Conservation (phyloP, 2,888 invertebrate genomes). For the Eumerus sabulonum region DNA sequence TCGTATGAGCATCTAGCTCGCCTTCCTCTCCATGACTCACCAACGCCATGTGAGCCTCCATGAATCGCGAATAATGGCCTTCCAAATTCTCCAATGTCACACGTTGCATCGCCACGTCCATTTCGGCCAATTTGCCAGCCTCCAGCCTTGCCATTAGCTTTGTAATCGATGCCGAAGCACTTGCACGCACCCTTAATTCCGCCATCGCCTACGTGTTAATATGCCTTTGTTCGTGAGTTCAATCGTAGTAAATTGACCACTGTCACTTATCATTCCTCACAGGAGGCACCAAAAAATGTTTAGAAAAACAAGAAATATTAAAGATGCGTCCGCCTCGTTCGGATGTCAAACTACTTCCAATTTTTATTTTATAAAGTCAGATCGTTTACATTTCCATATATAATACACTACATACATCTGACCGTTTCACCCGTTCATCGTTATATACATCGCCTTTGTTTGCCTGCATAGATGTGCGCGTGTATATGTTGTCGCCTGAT, state of each 20-base stretch:
- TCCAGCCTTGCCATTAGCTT: slow-evolving; percentile 4
- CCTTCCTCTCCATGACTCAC: slow-evolving; percentile 2
- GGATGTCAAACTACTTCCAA: too few species aligned
- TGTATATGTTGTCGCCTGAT: slow-evolving; percentile 1
- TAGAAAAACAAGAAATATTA: background rate
- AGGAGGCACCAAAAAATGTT: slow-evolving; percentile 11
- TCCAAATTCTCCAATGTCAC: slow-evolving; percentile 25
- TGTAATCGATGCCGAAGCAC: slow-evolving; percentile 16
- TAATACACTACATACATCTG: background rate
- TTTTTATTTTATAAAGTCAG: background rate
- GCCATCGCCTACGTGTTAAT: slow-evolving; percentile 3
- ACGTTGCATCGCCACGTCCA: slow-evolving; percentile 22
- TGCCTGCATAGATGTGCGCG: too few species aligned
- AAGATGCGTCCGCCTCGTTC: background rate
- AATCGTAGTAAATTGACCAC: slow-evolving; percentile 7
- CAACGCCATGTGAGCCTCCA: slow-evolving; percentile 23
- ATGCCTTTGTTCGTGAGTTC: background rate
- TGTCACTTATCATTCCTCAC: background rate
- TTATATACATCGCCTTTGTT: too few species aligned
- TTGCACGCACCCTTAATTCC: slow-evolving; percentile 8
- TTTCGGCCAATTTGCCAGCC: background rate
- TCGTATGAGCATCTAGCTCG: slow-evolving; percentile 17
- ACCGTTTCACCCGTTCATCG: background rate
- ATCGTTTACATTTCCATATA: background rate
- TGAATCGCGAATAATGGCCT: slow-evolving; percentile 16